Percentiles rank a stretch among this genome's conserved stretches.
Conservation (phyloP, 2,113 vertebrate species). For the Pelmatolapia mariae region DNA sequence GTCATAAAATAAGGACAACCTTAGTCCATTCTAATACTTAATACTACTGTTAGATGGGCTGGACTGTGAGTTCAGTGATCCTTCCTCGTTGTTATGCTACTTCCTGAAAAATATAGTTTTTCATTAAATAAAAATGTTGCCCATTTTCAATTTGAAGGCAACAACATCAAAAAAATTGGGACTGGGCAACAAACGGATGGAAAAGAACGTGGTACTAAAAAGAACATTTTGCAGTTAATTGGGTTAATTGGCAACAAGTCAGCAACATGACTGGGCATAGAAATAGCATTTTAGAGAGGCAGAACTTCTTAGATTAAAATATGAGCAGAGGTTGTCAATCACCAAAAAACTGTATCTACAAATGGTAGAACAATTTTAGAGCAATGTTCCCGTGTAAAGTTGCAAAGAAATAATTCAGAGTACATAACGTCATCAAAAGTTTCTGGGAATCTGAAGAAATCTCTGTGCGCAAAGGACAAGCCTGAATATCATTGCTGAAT, state of each 20-base stretch:
- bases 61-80: neutral
- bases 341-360: neutral
- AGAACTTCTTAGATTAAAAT: neutral
- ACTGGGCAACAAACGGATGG: neutral
- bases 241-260: fast-evolving
- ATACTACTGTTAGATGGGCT: neutral
- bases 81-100: neutral
- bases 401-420: neutral
- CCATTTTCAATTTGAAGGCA: neutral
- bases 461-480: neutral
- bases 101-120: neutral
- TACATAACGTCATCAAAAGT: neutral
- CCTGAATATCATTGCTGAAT: neutral
- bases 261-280: neutral
- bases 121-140: neutral
- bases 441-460: neutral
- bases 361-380: neutral
- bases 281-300: neutral
- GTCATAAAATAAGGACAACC: neutral
- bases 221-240: neutral
- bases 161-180: neutral
- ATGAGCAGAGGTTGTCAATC: neutral
- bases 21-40: neutral
- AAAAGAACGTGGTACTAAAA: fast-evolving
- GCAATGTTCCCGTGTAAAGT: fast-evolving